A percentile compares a stretch with the other conserved stretches of the same genome.
These are phyloP conservation scores for Lates japonicus DNA, from an alignment of 2,797 vertebrate species.

Conservation along the genomic window DNA sequence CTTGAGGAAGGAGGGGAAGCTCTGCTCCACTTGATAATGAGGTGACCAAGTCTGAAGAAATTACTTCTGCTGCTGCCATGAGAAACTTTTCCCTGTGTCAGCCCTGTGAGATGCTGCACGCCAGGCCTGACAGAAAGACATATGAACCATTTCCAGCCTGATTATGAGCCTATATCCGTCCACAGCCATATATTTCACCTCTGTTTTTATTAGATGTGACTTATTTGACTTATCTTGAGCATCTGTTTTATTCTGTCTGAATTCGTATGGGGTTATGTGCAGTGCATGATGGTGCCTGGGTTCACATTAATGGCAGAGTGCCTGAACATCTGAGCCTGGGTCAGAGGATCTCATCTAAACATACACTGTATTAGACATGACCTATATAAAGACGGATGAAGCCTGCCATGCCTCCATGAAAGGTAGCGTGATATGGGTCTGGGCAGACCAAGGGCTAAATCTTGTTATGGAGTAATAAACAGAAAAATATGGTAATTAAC, in stretches of 20 bases:
- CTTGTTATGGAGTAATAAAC: slow-evolving; percentile 28
- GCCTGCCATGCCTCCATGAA: slow-evolving; percentile 35
- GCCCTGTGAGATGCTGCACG: slow-evolving; percentile 20
- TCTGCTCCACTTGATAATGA: slow-evolving; percentile 67
- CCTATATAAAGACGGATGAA: slow-evolving; percentile 67
- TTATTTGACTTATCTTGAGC: background rate
- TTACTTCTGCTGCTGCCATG: slow-evolving; percentile 42
- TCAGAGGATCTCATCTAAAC: slow-evolving; percentile 60
- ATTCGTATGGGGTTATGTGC: background rate
- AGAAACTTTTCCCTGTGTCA: slow-evolving; percentile 25
- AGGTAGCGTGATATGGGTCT: slow-evolving; percentile 38
- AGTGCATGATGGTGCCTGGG: background rate
- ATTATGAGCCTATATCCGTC: background rate
- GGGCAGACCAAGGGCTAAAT: slow-evolving; percentile 40
- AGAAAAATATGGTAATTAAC: slow-evolving; percentile 48
- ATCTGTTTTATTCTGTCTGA: background rate
- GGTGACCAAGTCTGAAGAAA: slow-evolving; percentile 46
- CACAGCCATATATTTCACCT: background rate
- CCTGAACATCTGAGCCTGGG: slow-evolving; percentile 38
- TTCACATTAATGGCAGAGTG: background rate
- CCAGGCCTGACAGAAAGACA: slow-evolving; percentile 17
- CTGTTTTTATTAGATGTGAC: background rate
- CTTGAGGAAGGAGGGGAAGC: slow-evolving; percentile 51
- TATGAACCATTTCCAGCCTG: background rate
- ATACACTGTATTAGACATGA: slow-evolving; percentile 66